These are phyloP conservation scores for Vipera latastei DNA, from an alignment of 2,797 vertebrate genomes.

Conservation along the genomic window DNA sequence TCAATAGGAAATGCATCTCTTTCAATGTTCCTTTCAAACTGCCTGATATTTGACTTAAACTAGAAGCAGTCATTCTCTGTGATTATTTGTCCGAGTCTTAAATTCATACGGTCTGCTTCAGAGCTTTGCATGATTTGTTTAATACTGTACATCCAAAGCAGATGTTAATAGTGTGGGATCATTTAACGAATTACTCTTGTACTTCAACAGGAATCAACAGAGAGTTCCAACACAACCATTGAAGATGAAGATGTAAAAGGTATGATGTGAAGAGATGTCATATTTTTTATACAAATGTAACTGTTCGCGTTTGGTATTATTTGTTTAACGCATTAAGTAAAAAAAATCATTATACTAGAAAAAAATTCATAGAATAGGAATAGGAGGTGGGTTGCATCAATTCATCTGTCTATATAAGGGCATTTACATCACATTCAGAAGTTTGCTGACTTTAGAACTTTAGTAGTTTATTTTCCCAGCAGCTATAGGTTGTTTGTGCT, in stretches of 20 bases:
- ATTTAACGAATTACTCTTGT: constrained; percentile 31
- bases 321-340: background rate
- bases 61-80: constrained; percentile 53
- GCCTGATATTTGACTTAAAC: constrained; percentile 47
- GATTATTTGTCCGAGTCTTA: constrained; percentile 68
- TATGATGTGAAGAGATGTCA: constrained; percentile 63
- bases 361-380: background rate
- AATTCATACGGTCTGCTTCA: constrained; percentile 60
- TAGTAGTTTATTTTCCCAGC: background rate
- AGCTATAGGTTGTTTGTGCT: background rate
- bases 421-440: background rate
- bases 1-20: constrained; percentile 31
- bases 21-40: constrained; percentile 43
- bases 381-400: background rate
- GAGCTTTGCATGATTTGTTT: constrained; percentile 70
- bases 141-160: constrained; percentile 33
- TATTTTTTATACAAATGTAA: background rate
- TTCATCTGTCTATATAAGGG: background rate
- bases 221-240: constrained; percentile 95
- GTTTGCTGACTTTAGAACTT: background rate
- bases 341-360: background rate
- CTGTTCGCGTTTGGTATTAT: background rate
- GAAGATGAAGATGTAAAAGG: constrained; percentile 98
- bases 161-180: background rate
- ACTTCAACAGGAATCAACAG: constrained; percentile 88